Conservation (phyloP, 2,797 vertebrate genomes). For the Enteromius viviparus region DNA sequence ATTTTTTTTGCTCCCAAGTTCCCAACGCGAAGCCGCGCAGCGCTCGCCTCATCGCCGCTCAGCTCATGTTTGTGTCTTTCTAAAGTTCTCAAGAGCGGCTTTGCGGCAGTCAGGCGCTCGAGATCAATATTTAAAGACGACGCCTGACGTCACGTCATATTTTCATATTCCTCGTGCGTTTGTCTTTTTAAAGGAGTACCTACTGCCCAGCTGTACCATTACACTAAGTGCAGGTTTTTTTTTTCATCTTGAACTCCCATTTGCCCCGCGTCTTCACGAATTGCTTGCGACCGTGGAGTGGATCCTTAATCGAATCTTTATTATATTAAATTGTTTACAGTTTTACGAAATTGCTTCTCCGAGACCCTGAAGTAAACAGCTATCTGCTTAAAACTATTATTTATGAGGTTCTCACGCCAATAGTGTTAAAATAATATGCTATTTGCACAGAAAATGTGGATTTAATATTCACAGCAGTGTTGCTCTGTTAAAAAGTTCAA, state of each 20-base stretch:
- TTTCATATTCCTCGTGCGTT: slow-evolving; percentile 72
- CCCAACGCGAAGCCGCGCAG: slow-evolving; percentile 32
- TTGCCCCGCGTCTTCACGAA: slow-evolving; percentile 7
- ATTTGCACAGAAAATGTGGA: neutral
- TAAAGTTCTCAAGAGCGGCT: slow-evolving; percentile 70
- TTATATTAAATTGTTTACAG: slow-evolving; percentile 4
- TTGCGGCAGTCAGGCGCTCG: slow-evolving; percentile 57
- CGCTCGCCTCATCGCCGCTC: slow-evolving; percentile 51
- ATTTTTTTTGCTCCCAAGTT: slow-evolving; percentile 25
- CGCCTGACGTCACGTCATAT: slow-evolving; percentile 83
- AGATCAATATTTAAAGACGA: slow-evolving; percentile 81
- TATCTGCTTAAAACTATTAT: neutral
- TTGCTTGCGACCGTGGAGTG: neutral
- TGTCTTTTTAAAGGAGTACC: slow-evolving; percentile 71
- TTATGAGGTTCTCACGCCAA: neutral
- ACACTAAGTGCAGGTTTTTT: slow-evolving; percentile 5
- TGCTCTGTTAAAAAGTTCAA: neutral
- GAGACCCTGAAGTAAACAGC: neutral
- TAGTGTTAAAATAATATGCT: neutral
- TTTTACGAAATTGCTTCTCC: slow-evolving; percentile 17
- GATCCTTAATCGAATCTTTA: slow-evolving; percentile 16
- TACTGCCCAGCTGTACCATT: neutral
- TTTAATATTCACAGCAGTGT: neutral
- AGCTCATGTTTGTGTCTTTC: slow-evolving; percentile 62
- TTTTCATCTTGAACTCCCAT: neutral